These are phyloP conservation scores for Glaucidium brasilianum DNA, from an alignment of 2,113 vertebrate species.

Conservation along the genomic window DNA sequence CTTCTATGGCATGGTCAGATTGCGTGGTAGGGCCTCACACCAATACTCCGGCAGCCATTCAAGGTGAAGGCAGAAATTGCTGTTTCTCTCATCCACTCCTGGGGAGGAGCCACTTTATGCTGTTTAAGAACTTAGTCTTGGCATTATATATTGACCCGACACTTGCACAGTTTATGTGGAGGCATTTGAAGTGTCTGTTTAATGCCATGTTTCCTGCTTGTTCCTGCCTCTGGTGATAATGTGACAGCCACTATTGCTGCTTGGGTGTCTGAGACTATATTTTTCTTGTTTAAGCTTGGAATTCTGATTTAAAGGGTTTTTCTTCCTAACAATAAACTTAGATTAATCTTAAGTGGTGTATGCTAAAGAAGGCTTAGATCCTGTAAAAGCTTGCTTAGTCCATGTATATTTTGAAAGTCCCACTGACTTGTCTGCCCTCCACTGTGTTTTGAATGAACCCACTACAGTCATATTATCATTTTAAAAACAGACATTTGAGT, in stretches of 20 bases:
- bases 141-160: neutral
- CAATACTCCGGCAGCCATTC: neutral
- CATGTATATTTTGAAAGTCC: neutral
- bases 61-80: neutral
- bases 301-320: neutral
- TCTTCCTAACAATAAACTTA: neutral
- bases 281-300: neutral
- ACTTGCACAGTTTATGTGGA: accelerated
- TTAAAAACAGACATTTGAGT: neutral
- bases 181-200: neutral
- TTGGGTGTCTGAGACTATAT: neutral
- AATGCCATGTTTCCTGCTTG: accelerated
- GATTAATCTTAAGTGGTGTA: neutral
- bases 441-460: neutral
- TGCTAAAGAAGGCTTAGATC: neutral
- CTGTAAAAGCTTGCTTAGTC: neutral
- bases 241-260: neutral
- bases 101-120: neutral
- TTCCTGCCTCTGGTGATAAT: neutral
- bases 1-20: accelerated
- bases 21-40: accelerated
- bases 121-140: neutral
- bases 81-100: neutral
- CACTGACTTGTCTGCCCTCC: neutral
- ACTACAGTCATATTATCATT: neutral